Evolutionary conservation across 2,113 vertebrate genomes (phyloP), one percentile per base, ranked within the genome.

Genomic region (Puffinus mauretanicus): DNA sequence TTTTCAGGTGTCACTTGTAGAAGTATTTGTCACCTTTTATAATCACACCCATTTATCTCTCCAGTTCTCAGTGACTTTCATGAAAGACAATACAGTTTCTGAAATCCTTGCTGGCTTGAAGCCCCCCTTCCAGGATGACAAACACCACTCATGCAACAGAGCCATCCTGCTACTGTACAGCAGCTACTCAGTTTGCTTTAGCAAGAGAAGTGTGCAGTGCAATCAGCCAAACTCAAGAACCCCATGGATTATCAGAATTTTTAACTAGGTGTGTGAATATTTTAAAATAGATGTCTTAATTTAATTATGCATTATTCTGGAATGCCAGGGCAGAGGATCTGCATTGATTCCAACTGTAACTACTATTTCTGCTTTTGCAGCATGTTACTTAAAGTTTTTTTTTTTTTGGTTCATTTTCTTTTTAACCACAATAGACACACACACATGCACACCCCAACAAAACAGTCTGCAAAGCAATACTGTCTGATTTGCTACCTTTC

Each of bases 401-500:
- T 82, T 62, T 62, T 40, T 75, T 10, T 14, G 11, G 29, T 19
- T 47, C 3, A 14, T 73, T 47, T 32, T 36, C 17, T 75, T 72
- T 86, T 47, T 51, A 87, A 76, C 11, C 22, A 66, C 20, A 46
- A 6, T 3, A 71, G 26, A 51, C 13, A n/a, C 46, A 70, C 34
- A 86, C 47, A 88, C 86, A 87, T 46, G 90, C 96, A 94, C 61
- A 88, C 94, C 91, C 42, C 91, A 91, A 85, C 11, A 97, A 54
- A 93, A 64, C 62, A 60, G 58, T 38, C 95, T 94, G 49, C 29
- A 75, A 54, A 60, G 62, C 66, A 90, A 36, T 6, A 66, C 78
- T 96, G 64, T n/a, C 95, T 94, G 66, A 84, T 80, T 73, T 86
- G 95, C 98, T 98, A 99, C 99, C 99, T 99, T 98, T 99, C 98